Base-by-base conservation (phyloP, 2,797 vertebrate species). In the Lagorchestes hirsutus region DNA sequence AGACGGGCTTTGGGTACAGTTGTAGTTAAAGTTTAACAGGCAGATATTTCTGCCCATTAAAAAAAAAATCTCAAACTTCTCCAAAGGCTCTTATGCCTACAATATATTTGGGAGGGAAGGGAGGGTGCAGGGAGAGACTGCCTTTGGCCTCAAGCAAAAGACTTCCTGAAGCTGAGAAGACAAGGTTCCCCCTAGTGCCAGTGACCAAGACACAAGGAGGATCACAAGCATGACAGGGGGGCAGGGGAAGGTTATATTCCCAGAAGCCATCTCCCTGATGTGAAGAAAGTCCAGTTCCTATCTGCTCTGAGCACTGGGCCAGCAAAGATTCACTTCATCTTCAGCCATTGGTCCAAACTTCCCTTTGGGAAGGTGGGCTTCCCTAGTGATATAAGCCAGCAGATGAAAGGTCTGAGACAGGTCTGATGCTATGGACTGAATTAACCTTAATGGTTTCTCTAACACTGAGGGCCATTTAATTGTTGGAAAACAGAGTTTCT, bases 11-110 rank as follows among this genome's bases (percentile, higher is more conserved):
- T 11, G 97, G 98, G 98, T 96, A 97, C 95, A 97, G 97, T 97
- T 97, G 98, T 98, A 98, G 98, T 98, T 97, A 98, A 98, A 97
- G 98, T 98, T 98, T 98, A 98, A 97, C 90, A 95, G 97, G 97
- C 95, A 92, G 97, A 96, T 95, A 97, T 98, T 97, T 98, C 62
- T 93, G 97, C 97, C 74, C 92, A 97, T 97, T 96, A 93, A 96
- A 98, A 50, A 52, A 52, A 87, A 90, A 97, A 97, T 96, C 93
- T 96, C 93, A 31, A 97, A 95, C 92, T 97, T 98, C 94, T 97
- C 97, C 3, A 24, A 97, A 97, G 96, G 95, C 94, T 94, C 91
- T 28, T 0, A 0, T 93, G 94, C 94, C 93, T 91, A 87, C 74
- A 46, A 97, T 94, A 93, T 95, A 74, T 46, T 87, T 96, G 24